Conservation (phyloP, 2,113 vertebrate genomes). For the Callocephalon fimbriatum region DNA sequence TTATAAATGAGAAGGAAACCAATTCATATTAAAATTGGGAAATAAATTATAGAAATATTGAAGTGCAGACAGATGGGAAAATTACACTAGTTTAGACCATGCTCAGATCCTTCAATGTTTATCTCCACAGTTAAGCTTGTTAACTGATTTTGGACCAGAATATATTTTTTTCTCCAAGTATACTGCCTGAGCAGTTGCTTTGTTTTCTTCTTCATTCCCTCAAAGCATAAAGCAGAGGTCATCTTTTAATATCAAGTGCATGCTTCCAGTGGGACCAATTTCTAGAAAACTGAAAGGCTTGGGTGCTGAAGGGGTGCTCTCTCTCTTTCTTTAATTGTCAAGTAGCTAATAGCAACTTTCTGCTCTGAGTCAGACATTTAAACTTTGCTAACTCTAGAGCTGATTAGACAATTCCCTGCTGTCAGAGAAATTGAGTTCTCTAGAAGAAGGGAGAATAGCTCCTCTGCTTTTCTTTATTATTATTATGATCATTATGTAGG, state of each 20-base stretch:
- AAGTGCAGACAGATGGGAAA: neutral
- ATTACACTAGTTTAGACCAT: neutral
- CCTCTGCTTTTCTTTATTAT: neutral
- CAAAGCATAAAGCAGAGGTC: neutral
- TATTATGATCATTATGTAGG: neutral
- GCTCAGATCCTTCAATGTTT: neutral
- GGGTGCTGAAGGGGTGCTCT: neutral
- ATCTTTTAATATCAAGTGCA: neutral
- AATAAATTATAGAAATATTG: neutral
- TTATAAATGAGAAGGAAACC: neutral
- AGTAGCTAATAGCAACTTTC: neutral
- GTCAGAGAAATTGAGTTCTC: constrained; percentile 9
- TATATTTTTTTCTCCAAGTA: neutral
- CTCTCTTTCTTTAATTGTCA: neutral
- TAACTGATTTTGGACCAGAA: neutral
- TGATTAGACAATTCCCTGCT: neutral
- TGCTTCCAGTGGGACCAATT: constrained; percentile 28
- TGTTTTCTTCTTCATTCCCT: neutral
- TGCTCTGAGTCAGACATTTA: neutral
- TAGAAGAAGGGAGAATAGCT: neutral
- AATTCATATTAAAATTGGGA: neutral
- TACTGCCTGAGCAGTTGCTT: neutral
- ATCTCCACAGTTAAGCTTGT: neutral
- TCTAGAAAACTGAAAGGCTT: neutral
- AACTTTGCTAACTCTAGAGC: neutral